A percentile compares a stretch with the other conserved stretches of the same genome.
phyloP scores from a whole-genome alignment of 2,113 vertebrate genomes.

The Haemorhous mexicanus region DNA sequence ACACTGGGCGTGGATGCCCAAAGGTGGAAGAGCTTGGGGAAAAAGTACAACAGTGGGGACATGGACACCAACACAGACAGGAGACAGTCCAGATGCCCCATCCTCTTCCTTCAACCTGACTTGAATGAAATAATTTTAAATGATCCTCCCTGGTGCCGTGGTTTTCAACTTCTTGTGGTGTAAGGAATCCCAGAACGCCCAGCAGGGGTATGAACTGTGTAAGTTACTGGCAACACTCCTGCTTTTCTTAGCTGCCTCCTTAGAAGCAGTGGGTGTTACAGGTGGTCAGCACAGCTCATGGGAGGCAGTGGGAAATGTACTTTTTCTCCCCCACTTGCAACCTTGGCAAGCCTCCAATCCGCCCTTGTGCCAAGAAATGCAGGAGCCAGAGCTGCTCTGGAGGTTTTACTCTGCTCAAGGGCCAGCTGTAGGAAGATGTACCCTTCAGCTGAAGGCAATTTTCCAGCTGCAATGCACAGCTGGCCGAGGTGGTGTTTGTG shows the following conservation, averaged over 20 bases:
- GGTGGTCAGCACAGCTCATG: not conserved
- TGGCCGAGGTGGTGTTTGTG: not conserved
- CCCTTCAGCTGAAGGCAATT: not conserved
- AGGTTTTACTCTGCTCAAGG: not conserved
- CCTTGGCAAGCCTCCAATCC: not conserved
- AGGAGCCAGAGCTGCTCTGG: not conserved
- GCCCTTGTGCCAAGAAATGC: not conserved
- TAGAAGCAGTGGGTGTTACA: not conserved
- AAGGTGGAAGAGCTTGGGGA: not conserved
- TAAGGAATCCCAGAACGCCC: not conserved
- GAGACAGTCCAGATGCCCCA: not conserved
- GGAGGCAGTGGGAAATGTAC: rapidly evolving
- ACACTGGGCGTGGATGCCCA: not conserved
- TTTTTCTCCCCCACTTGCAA: not conserved
- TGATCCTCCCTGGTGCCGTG: rapidly evolving
- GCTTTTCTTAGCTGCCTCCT: not conserved
- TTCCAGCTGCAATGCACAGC: not conserved
- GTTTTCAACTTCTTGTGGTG: not conserved
- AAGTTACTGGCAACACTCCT: not conserved
- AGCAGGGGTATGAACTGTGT: not conserved
- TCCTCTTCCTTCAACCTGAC: not conserved
- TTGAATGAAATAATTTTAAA: not conserved
- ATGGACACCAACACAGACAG: rapidly evolving
- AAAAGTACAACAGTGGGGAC: not conserved
- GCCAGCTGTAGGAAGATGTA: not conserved